phyloP scores from a whole-genome alignment of 1,140 invertebrate genomes.

The Lepidostoma basale region DNA sequence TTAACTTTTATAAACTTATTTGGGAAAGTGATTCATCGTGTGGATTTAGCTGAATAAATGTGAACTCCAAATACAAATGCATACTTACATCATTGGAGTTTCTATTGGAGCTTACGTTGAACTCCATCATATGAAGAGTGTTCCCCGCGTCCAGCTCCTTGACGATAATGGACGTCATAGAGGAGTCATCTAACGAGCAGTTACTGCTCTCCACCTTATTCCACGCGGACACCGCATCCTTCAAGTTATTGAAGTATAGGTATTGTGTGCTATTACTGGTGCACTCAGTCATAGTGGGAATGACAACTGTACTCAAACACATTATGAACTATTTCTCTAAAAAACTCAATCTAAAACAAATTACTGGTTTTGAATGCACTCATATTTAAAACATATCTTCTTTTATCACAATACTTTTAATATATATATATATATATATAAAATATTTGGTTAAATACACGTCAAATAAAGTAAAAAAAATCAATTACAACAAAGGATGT shows the following conservation, averaged over 20 bases:
- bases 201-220: constrained; percentile 6
- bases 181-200: constrained; percentile 13
- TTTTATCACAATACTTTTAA: no score
- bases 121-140: constrained; percentile 14
- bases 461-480: no score
- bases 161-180: constrained; percentile 27
- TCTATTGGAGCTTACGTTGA: constrained; percentile 7
- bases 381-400: no score
- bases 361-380: no score
- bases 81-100: neutral
- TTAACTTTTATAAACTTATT: no score
- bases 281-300: constrained; percentile 11
- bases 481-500: no score
- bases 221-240: neutral
- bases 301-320: constrained; percentile 24
- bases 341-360: neutral
- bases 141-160: constrained; percentile 32
- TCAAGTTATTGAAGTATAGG: neutral
- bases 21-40: no score
- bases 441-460: no score
- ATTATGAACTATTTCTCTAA: neutral
- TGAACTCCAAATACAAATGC: neutral
- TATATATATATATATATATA: no score
- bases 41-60: no score
- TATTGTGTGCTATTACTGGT: neutral